Evolutionary conservation across 2,113 vertebrate genomes (phyloP).

Genomic region (Poicephalus gulielmi): DNA sequence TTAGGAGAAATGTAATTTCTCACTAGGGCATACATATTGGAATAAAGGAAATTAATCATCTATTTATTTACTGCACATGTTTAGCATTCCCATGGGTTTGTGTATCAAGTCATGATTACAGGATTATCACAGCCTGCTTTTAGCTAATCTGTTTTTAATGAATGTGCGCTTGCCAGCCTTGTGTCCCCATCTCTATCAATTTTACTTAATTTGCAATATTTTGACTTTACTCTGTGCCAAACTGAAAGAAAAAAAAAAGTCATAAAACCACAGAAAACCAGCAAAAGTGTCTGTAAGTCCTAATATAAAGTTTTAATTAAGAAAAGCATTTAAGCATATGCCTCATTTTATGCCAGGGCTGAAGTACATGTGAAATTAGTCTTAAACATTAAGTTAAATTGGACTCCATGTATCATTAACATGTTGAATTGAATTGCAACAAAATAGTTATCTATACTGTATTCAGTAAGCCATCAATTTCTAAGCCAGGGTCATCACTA

Average conservation of each 20-base stretch:
- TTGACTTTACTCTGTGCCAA: not conserved
- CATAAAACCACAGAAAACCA: conserved; percentile 1
- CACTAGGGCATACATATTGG: not conserved
- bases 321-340: conserved; percentile 36
- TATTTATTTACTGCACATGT: conserved; percentile 58
- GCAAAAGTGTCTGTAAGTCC: conserved; percentile 14
- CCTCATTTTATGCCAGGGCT: conserved; percentile 35
- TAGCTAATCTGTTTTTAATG: conserved; percentile 67
- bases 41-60: conserved; percentile 47
- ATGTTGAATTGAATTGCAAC: not conserved
- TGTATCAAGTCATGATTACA: conserved; percentile 57
- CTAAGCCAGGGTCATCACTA: not conserved
- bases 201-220: conserved; percentile 13
- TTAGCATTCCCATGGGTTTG: conserved; percentile 46
- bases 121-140: conserved; percentile 53
- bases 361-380: conserved; percentile 54
- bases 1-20: conserved; percentile 25
- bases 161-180: conserved; percentile 14
- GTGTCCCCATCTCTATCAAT: conserved; percentile 5
- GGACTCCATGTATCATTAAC: conserved; percentile 39
- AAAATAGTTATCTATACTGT: not conserved
- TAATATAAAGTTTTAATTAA: conserved; percentile 45
- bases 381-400: conserved; percentile 26
- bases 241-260: not conserved
- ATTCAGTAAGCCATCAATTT: not conserved